These are phyloP conservation scores for Percina caprodes DNA, from an alignment of 2,113 vertebrate genomes.

Conservation along the genomic window DNA sequence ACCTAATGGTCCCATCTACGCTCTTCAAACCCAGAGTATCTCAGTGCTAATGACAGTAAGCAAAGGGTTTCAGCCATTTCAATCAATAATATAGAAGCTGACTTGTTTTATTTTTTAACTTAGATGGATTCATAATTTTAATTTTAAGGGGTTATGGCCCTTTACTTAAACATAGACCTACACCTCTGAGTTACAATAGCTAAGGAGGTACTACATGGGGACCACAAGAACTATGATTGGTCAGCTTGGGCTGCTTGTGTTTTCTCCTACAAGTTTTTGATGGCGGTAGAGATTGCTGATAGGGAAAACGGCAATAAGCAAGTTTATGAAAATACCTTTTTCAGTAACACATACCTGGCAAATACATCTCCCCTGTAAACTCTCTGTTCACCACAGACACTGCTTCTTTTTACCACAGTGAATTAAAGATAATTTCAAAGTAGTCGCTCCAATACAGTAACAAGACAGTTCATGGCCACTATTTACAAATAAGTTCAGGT, in stretches of 20 bases:
- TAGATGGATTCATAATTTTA: neutral
- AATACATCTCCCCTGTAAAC: neutral
- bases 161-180: neutral
- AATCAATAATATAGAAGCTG: neutral
- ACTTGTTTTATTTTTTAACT: neutral
- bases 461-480: no score
- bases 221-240: neutral
- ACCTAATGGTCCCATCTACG: slow-evolving; percentile 92
- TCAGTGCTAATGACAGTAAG: slow-evolving; percentile 95
- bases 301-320: neutral
- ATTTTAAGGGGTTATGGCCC: neutral
- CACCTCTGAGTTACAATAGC: neutral
- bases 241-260: no score
- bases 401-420: neutral
- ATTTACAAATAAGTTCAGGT: no score
- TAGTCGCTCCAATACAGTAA: neutral
- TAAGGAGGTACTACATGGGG: neutral
- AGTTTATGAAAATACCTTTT: neutral
- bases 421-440: neutral
- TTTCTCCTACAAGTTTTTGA: neutral
- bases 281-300: neutral
- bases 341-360: neutral
- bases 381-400: neutral
- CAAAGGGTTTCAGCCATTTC: neutral
- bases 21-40: slow-evolving; percentile 97